phyloP scores from a whole-genome alignment of 2,888 invertebrate species.

The Phyllotreta striolata region DNA sequence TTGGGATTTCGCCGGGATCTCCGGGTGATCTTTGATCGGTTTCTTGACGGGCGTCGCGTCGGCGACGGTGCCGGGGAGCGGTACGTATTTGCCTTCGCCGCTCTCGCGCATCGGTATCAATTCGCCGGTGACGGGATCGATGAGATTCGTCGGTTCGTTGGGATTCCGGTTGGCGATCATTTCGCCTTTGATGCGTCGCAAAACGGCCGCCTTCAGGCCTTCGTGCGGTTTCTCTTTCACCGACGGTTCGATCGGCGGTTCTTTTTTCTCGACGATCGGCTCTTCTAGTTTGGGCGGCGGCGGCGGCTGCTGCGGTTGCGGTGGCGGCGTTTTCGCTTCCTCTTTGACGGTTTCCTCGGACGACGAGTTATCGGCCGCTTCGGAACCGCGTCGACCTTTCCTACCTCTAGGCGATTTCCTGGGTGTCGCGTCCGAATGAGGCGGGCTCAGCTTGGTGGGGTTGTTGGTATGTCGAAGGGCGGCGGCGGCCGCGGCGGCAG shows the following conservation, averaged over 20 bases:
- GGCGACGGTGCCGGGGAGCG: conserved; percentile 59
- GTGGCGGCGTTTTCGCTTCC: conserved; percentile 35
- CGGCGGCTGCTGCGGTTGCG: conserved; percentile 26
- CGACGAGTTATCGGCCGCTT: conserved; percentile 70
- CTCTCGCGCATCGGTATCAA: conserved; percentile 75
- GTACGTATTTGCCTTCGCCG: conserved; percentile 74
- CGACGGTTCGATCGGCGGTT: conserved; percentile 40
- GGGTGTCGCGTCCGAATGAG: conserved; percentile 49
- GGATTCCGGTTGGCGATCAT: conserved; percentile 48
- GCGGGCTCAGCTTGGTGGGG: conserved; percentile 37
- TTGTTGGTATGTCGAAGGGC: conserved; percentile 57
- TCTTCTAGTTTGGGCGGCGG: conserved; percentile 35
- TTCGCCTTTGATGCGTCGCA: conserved; percentile 59
- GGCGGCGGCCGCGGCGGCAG: conserved; percentile 57
- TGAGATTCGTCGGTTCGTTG: conserved; percentile 71
- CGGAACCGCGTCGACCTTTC: conserved; percentile 72
- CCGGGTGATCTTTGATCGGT: neutral
- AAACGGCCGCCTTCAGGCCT: conserved; percentile 58
- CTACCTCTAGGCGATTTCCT: conserved; percentile 73
- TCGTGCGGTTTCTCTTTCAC: conserved; percentile 55
- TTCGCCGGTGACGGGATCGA: conserved; percentile 79
- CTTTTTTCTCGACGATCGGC: conserved; percentile 19
- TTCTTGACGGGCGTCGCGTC: conserved; percentile 11
- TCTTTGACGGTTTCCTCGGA: conserved; percentile 65
- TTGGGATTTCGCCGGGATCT: conserved; percentile 36